These are phyloP conservation scores for Noctilio leporinus DNA, from an alignment of 2,113 vertebrate species.

Conservation along the genomic window DNA sequence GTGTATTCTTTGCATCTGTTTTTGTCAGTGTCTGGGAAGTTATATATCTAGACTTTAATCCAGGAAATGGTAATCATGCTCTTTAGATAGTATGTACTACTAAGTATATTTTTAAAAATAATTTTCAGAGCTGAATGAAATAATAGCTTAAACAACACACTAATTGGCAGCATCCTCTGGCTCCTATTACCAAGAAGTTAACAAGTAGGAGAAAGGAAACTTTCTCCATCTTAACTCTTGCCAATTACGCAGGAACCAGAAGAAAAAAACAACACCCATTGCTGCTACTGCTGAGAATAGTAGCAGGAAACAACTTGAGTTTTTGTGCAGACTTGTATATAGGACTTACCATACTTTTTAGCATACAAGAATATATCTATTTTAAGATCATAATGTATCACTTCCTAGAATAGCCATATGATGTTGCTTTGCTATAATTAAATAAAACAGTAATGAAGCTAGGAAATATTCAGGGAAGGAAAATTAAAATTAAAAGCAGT, in stretches of 20 bases:
- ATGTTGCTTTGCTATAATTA: not conserved
- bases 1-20: not conserved
- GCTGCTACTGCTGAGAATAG: not conserved
- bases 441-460: not conserved
- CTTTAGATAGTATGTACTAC: not conserved
- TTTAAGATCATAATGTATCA: not conserved
- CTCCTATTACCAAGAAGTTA: not conserved
- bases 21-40: not conserved
- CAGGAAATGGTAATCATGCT: not conserved
- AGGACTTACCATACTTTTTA: not conserved
- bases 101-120: not conserved
- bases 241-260: not conserved
- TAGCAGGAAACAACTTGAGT: not conserved
- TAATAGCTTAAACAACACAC: not conserved
- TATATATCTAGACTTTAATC: not conserved
- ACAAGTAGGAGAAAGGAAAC: not conserved
- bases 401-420: not conserved
- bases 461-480: not conserved
- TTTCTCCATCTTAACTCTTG: not conserved
- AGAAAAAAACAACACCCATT: not conserved
- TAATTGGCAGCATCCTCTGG: not conserved
- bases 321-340: not conserved
- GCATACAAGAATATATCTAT: not conserved
- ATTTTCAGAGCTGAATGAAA: not conserved
- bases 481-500: constrained; percentile 33